Base-by-base conservation (phyloP, 2,888 invertebrate genomes). In the Spilosoma lubricipeda region DNA sequence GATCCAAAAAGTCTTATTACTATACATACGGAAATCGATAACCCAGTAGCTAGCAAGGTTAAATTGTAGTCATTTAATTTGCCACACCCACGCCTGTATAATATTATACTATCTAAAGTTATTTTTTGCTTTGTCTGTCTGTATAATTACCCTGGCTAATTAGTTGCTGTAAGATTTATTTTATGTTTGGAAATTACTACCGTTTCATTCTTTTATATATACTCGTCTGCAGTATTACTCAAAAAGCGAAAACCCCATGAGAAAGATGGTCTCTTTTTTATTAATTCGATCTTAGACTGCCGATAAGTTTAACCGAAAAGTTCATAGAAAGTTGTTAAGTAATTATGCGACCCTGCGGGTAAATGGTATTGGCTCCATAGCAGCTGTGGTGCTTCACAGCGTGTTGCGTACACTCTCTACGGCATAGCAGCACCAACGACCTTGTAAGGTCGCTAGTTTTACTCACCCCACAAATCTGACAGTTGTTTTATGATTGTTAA, bases 401-500 rank as follows among this genome's bases (percentile, higher is more conserved):
- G 81, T 80, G 82, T 86, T 83, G 82, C 80, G 79, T 88, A 85
- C 83, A 82, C 82, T 82, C 80, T 82, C 76, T 84, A 83, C 85
- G 79, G 84, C 80, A 82, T 74, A 85, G 82, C 82, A 87, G 84
- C 88, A 88, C 85, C 88, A 88, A 86, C 89, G 91, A 92, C 93
- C 93, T 92, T 90, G 89, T 88, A 91, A 93, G 94, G 94, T 91
- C 92, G 87, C 72, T 77, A 82, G 78, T 80, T 86, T 81, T 84
- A 77, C 79, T 80, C 85, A 84, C 82, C 84, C 82, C 80, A 69
- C 69, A 83, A 86, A 83, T 86, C 83, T 81, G 73, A 77, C 79
- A 83, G 77, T 71, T 76, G 81, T 82, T 85, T 85, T 81, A 87
- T 84, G 80, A 83, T 79, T 79, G 76, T 82, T 85, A 84, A 82